Base-by-base conservation (phyloP, 2,113 vertebrate genomes). In the Pygoscelis adeliae region DNA sequence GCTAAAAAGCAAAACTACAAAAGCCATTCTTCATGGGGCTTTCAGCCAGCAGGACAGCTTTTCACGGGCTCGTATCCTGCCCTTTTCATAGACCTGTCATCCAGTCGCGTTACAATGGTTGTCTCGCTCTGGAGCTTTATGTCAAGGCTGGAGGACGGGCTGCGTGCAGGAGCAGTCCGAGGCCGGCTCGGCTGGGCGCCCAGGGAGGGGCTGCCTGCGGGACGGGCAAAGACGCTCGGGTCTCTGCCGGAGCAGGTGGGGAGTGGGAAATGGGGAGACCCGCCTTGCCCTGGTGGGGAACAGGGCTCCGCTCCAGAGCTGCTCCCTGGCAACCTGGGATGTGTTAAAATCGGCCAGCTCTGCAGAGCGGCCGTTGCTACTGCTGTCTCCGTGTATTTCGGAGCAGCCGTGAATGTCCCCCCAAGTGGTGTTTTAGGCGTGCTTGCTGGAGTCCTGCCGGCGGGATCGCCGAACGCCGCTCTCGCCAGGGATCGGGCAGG, bases 261-360 rank as follows among this genome's bases (percentile, higher is more conserved):
- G 30, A 29, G 22, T n/a, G 80, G 42, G 36, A 29, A 16, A 9
- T 0, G 13, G 32, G 40, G 21, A 32, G 20, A 38, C 9, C 16
- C 4, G n/a, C 1, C 25, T 5, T 6, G 14, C 2, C 0, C 29
- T 15, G 25, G 9, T 4, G 3, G 12, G 40, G 49, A 40, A 2
- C 21, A 3, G 23, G n/a, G 30, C 20, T 1, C 27, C 0, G 4
- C 40, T 49, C 77, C 4, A 11, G 77, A 52, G 52, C 40, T 22
- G 47, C 40, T 72, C 42, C 40, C 38, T 1, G 38, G 59, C 63
- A 46, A 5, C 47, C 7, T 6, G 17, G 47, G 25, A 6, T 11
- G 53, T 15, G 47, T 18, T n/a, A 15, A 7, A 61, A 14, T 7
- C 4, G 38, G 23, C 8, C 2, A 15, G 0, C 16, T 9, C 53